A percentile compares a stretch with the other conserved stretches of the same genome.
phyloP scores from a whole-genome alignment of 1,140 invertebrate species.

The Brachionus calyciflorus region DNA sequence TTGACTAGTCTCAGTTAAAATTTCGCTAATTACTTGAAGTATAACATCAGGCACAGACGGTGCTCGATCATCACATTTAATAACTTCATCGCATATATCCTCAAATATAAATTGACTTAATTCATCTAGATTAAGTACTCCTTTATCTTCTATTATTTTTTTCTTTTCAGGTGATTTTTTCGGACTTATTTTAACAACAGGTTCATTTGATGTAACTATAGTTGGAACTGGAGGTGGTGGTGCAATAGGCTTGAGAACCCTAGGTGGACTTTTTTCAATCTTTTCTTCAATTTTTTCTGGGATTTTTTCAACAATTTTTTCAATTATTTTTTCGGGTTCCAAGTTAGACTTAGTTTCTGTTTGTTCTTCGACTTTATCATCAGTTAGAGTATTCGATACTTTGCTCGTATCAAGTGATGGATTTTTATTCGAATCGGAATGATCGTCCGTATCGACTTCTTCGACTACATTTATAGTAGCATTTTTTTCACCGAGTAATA shows the following conservation, averaged over 20 bases:
- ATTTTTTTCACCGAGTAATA: slow-evolving; percentile 40
- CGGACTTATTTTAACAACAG: slow-evolving; percentile 30
- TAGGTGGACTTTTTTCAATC: background rate
- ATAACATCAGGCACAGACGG: slow-evolving; percentile 45
- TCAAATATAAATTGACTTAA: slow-evolving; percentile 12
- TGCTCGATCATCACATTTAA: slow-evolving; percentile 41
- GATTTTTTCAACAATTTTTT: background rate
- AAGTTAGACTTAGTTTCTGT: background rate
- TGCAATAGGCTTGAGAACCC: background rate
- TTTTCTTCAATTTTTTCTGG: slow-evolving; percentile 22
- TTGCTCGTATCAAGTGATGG: slow-evolving; percentile 7
- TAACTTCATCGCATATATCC: slow-evolving; percentile 35
- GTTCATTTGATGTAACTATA: background rate
- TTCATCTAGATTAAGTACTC: background rate
- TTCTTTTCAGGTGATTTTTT: slow-evolving; percentile 12
- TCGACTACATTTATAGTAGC: slow-evolving; percentile 26
- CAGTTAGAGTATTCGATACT: background rate
- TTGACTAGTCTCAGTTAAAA: background rate
- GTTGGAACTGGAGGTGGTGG: slow-evolving; percentile 28
- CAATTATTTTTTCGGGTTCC: background rate
- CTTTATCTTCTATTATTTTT: background rate
- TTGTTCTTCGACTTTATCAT: background rate
- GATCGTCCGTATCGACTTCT: slow-evolving; percentile 28
- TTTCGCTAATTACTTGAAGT: slow-evolving; percentile 40
- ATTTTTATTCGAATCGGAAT: slow-evolving; percentile 16